A percentile compares a stretch with the other conserved stretches of the same genome.
Evolutionary conservation across 2,113 vertebrate species (phyloP).

Genomic region (Peromyscus maniculatus): DNA sequence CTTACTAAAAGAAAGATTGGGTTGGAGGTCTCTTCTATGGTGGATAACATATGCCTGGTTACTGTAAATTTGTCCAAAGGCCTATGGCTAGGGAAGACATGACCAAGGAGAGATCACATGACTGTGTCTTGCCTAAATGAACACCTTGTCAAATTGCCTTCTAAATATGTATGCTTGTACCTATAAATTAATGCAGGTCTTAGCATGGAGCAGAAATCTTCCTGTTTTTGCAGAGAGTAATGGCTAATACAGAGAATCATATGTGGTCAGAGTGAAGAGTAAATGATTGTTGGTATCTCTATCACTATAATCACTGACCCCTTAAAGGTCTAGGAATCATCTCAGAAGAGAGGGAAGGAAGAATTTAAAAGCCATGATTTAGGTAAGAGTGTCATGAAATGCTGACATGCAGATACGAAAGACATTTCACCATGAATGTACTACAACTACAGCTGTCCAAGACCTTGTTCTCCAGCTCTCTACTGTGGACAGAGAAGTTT

Average conservation of each 20-base stretch:
- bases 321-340: neutral
- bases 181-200: neutral
- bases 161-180: neutral
- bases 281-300: neutral
- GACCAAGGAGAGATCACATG: neutral
- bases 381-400: neutral
- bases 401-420: neutral
- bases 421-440: neutral
- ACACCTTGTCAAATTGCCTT: neutral
- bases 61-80: neutral
- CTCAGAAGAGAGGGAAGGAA: neutral
- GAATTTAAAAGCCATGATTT: neutral
- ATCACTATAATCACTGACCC: neutral
- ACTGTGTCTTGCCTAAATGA: neutral
- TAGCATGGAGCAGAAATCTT: neutral
- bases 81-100: neutral
- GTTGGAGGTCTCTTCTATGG: neutral
- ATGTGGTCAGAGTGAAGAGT: no score
- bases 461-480: no score
- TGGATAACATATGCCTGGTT: no score
- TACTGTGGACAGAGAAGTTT: neutral
- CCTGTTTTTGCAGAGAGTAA: neutral
- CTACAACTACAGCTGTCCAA: accelerated
- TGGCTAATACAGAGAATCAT: neutral
- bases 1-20: neutral